Evolutionary conservation across 37 sponge, comb jelly and placozoan species (phyloP), one percentile per base, ranked within the genome.

Genomic region (Corticium candelabrum): DNA sequence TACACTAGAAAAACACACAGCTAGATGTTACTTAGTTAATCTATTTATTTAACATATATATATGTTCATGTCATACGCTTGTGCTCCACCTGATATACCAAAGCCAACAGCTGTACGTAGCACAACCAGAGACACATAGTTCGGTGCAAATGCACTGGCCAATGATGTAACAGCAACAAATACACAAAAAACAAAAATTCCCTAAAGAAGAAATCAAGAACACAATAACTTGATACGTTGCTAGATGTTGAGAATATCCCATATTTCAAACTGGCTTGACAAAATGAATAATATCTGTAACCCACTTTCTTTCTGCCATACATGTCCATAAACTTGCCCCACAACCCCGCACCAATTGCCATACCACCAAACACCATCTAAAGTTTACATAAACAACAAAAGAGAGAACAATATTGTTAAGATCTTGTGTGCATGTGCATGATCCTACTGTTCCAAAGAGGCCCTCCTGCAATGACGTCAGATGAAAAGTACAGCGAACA

Each of bases 101-200:
- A 84, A 5, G 0, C 84, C 84, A 4, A 79, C 27, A 40, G 79
- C 3, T 15, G 32, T 57, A 30, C 84, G 35, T 32, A 74, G 36
- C n/a, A 84, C 38, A 11, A 84, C 71, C 79, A 84, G 35, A 67
- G 56, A 84, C 37, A 41, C 41, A 74, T 69, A 84, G 32, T 39
- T 82, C 31, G 79, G 79, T 11, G 84, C 78, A 11, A 84, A 80
- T 11, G 84, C 80, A 81, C 84, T 80, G 37, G 79, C 41, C 1
- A 84, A 3, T 1, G 15, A 11, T 21, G 21, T 50, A 11, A 21
- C 21, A 21, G 15, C 11, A 50, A 50, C 62, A 50, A 50, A 50
- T 50, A 50, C 21, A 21, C 62, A 50, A 50, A 50, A 11, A 50
- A 50, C 62, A 50, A 50, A 50, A 27, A 50, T 27, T n/a, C n/a